Evolutionary conservation across 2,888 invertebrate genomes (phyloP), one percentile per base, ranked within the genome.

Genomic region (Hydrotaea diabolus): DNA sequence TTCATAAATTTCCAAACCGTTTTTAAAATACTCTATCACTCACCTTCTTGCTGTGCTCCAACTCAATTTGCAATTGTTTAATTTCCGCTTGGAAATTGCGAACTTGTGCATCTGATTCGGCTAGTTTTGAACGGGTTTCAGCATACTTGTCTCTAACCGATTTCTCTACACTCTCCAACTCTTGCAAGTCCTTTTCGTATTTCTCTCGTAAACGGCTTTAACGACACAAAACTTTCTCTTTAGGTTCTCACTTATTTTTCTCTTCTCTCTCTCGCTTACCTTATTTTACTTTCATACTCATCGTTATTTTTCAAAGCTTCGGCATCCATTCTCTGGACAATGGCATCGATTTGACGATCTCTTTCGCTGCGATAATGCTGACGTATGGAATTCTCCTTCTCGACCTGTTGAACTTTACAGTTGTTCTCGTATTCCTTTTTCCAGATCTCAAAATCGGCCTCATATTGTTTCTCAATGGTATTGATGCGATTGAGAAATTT

Each of bases 311-410:
- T 91, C 49, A 90, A 73, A 0, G 92, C 89, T 85, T 93, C 93
- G 0, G 90, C 88, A 86, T 93, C 93, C 90, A 93, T 92, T 81
- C 92, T 90, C 19, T 89, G 89, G 15, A 93, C 92, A 71, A 93
- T 90, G 13, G 90, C 90, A 85, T 97, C 96, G 76, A 97, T 96
- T 92, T 97, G 96, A 66, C 94, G 94, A 91, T 97, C 97, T 79
- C 97, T 92, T 89, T 97, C 96, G 72, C 93, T 93, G 90, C 95
- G 94, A 89, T 95, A 95, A 86, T 95, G 94, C 36, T 96, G 95
- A 1, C 95, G 91, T 88, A 97, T 95, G 87, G 94, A 94, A 78
- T 93, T 93, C 91, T 96, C 96, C 88, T 94, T 95, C 89, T 95
- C 95, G 78, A 94, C 94, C 74, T 96, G 92, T 11, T 94, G 90